Percentiles rank a stretch among this genome's conserved stretches.
These are phyloP conservation scores for Hirudo medicinalis DNA, from an alignment of 1,140 invertebrate genomes.

Conservation along the genomic window DNA sequence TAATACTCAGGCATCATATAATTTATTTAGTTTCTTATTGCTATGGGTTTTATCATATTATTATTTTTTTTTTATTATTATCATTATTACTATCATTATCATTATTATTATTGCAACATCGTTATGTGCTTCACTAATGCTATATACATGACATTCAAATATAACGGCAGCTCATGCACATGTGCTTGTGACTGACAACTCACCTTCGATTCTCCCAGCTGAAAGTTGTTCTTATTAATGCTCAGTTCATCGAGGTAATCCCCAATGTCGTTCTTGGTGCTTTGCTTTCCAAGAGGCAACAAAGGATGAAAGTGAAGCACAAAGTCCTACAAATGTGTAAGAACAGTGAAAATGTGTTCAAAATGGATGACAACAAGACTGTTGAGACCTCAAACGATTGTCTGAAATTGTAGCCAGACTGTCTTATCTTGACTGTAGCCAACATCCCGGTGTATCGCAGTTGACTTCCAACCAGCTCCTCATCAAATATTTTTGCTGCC, in stretches of 20 bases:
- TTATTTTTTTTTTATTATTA: no score
- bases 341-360: no score
- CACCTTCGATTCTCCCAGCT: constrained; percentile 69
- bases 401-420: constrained; percentile 85
- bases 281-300: constrained; percentile 65
- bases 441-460: constrained; percentile 85
- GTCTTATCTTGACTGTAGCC: constrained; percentile 83
- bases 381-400: constrained; percentile 60
- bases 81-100: no score
- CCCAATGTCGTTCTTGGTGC: constrained; percentile 53
- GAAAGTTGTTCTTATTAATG: constrained; percentile 75
- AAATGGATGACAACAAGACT: no score
- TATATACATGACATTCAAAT: no score
- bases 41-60: no score
- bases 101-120: not conserved
- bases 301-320: constrained; percentile 80
- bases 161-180: not conserved
- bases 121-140: no score
- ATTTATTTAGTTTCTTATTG: no score
- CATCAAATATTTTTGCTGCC: constrained; percentile 78
- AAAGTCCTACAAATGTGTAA: constrained; percentile 53
- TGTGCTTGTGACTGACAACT: constrained; percentile 3
- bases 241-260: constrained; percentile 65
- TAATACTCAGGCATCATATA: no score
- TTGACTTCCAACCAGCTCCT: constrained; percentile 78